Percentiles rank a stretch among this genome's conserved stretches.
These are phyloP conservation scores for Orestias chungarensis DNA, from an alignment of 2,797 vertebrate genomes.

Conservation along the genomic window DNA sequence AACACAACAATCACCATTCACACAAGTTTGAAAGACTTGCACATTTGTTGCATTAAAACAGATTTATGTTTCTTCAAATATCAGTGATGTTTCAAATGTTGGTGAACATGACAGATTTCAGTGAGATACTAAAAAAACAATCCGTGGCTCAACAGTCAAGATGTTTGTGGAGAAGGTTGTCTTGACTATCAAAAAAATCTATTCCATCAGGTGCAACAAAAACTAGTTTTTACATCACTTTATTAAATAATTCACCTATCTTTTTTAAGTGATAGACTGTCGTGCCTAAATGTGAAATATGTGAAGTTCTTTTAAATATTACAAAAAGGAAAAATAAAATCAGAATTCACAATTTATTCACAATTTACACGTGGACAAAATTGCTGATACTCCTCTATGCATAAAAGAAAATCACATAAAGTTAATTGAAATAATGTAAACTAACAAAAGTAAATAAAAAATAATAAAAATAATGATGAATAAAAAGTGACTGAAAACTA, in stretches of 20 bases:
- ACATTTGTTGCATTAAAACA: neutral
- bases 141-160: neutral
- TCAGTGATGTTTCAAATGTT: neutral
- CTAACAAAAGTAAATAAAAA: too few relatives aligned
- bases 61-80: neutral
- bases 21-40: neutral
- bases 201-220: neutral
- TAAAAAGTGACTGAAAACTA: too few relatives aligned
- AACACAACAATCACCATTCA: neutral
- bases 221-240: neutral
- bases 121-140: neutral
- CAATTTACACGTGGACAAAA: too few relatives aligned
- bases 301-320: too few relatives aligned
- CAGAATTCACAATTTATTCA: too few relatives aligned
- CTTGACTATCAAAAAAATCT: neutral
- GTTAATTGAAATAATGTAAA: too few relatives aligned
- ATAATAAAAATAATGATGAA: too few relatives aligned
- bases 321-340: too few relatives aligned
- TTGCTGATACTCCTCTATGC: too few relatives aligned
- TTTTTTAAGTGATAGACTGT: too few relatives aligned
- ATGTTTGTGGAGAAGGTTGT: neutral
- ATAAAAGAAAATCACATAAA: too few relatives aligned
- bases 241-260: neutral
- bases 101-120: neutral
- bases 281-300: too few relatives aligned